Base-by-base conservation (phyloP, 2,797 vertebrate species). In the Xyrichtys novacula region DNA sequence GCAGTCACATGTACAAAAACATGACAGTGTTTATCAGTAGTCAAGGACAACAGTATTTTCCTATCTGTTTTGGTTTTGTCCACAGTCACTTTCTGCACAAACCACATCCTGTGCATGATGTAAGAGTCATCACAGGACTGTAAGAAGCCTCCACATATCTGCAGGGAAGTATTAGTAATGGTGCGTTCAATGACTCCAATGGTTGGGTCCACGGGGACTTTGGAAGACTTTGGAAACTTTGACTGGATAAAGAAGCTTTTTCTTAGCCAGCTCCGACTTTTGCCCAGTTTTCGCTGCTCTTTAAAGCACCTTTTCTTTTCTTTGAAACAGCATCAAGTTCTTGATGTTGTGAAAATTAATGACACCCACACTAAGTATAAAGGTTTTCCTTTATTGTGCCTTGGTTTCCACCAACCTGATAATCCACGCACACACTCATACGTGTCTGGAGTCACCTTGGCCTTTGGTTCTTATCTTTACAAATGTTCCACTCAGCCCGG, bases 81-180 rank as follows among this genome's bases (percentile, higher is more conserved):
- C 44, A 19, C 38, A 59, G 53, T 1, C 29, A 53, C 4, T 1
- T 4, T 12, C 11, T 12, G 31, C 42, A 14, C 40, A 56, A 74
- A 65, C 84, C 85, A 81, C 85, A 71, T 85, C 75, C 79, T 75
- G 52, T 15, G 39, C 20, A 53, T 81, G 76, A 83, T 16, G 65
- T 28, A 44, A 75, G 28, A 52, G 12, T 61, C 74, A 36, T 70
- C 64, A 42, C 20, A 57, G 12, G 34, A 50, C 65, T 2, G 44
- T 17, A 32, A 26, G 53, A 44, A 50, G 9, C 20, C 22, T 57
- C 28, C 6, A 43, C 6, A 15, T 26, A 1, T 53, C 22, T 49
- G 22, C 40, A 38, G 69, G 68, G 58, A 57, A 65, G 59, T 0
- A 40, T 74, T 56, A 79, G 36, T 71, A 65, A 81, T 23, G 15